Percentiles rank a stretch among this genome's conserved stretches.
Evolutionary conservation across 2,888 invertebrate genomes (phyloP).

Genomic region (Sinhomidia bicolor): DNA sequence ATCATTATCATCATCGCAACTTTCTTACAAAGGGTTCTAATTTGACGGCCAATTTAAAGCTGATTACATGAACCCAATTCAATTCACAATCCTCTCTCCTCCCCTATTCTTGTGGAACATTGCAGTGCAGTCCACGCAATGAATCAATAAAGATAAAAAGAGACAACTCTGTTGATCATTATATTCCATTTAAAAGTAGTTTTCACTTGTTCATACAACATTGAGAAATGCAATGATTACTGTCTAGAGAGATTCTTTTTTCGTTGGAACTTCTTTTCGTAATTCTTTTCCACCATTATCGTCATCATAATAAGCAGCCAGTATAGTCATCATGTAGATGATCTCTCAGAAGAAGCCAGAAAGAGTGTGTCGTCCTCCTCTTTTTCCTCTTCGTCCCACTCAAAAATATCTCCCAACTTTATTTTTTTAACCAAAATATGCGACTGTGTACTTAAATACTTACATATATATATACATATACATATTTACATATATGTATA

Average conservation of each 20-base stretch:
- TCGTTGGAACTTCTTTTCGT: slow-evolving; percentile 3
- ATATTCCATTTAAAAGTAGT: slow-evolving; percentile 29
- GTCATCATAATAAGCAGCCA: slow-evolving; percentile 40
- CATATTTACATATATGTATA: background rate
- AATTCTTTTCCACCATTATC: background rate
- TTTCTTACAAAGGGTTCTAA: too few relatives aligned
- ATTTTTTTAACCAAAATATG: slow-evolving; percentile 26
- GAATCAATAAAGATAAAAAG: slow-evolving; percentile 1
- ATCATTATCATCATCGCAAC: too few relatives aligned
- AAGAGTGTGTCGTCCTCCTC: slow-evolving; percentile 54
- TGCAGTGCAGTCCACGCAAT: too few relatives aligned
- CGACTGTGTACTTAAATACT: background rate
- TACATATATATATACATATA: background rate
- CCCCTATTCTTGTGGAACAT: too few relatives aligned
- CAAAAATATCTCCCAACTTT: slow-evolving; percentile 50
- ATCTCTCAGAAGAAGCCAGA: background rate
- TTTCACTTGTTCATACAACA: slow-evolving; percentile 35
- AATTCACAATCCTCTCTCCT: too few relatives aligned
- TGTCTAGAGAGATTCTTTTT: slow-evolving; percentile 16
- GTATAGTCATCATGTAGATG: background rate
- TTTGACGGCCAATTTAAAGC: too few relatives aligned
- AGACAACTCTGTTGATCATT: background rate
- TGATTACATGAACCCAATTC: too few relatives aligned
- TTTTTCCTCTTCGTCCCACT: slow-evolving; percentile 51
- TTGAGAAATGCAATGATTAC: slow-evolving; percentile 7